A percentile compares a stretch with the other conserved stretches of the same genome.
Conservation (phyloP, 1,140 invertebrate genomes). For the Pseudomyrmex pallidus region DNA sequence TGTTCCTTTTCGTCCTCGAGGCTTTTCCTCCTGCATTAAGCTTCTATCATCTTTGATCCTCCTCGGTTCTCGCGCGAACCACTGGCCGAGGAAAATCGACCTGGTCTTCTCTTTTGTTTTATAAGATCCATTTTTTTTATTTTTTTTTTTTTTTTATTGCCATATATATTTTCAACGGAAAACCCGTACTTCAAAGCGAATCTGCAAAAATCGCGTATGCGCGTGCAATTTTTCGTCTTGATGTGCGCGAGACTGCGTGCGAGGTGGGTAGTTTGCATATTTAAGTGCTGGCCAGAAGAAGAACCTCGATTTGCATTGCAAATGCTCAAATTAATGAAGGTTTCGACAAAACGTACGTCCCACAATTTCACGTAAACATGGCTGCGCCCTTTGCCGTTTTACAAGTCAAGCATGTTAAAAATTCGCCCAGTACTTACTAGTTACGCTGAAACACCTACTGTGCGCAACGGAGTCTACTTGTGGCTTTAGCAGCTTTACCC, state of each 20-base stretch:
- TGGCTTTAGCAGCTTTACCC: conserved; percentile 23
- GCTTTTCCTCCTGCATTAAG: conserved; percentile 45
- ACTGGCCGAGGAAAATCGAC: conserved; percentile 57
- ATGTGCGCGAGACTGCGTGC: conserved; percentile 18
- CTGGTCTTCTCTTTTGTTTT: conserved; percentile 40
- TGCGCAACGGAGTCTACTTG: conserved; percentile 27
- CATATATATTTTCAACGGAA: conserved; percentile 36
- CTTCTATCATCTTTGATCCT: conserved; percentile 61
- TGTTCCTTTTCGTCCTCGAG: conserved; percentile 54
- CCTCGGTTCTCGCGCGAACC: conserved; percentile 49
- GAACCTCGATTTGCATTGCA: conserved; percentile 45
- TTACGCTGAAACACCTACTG: not conserved
- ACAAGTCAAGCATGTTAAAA: conserved; percentile 3
- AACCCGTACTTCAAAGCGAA: conserved; percentile 44
- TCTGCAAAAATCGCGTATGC: conserved; percentile 39
- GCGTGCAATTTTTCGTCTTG: conserved; percentile 50
- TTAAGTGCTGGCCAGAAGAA: conserved; percentile 42
- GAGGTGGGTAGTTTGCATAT: conserved; percentile 30
- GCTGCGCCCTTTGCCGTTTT: not conserved
- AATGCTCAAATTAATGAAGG: conserved; percentile 46
- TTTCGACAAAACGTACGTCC: conserved; percentile 23
- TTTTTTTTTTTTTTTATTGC: no score
- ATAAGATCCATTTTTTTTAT: conserved; percentile 38
- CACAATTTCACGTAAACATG: conserved; percentile 18
- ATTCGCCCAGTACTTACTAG: not conserved